phyloP scores from a whole-genome alignment of 2,888 invertebrate species.

The Pardosa pseudoannulata region DNA sequence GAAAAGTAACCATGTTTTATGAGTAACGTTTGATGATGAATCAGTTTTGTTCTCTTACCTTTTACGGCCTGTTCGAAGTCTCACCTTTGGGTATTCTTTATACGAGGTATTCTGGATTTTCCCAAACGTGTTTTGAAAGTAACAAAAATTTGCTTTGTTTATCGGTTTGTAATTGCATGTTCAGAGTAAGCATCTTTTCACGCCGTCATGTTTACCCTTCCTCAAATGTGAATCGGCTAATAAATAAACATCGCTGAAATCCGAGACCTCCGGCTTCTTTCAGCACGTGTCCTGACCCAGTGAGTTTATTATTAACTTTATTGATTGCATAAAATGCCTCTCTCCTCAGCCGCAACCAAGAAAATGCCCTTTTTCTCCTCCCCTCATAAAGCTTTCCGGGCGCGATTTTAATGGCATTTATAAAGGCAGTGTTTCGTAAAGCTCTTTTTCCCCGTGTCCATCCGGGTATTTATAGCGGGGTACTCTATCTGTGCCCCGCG shows the following conservation, averaged over 20 bases:
- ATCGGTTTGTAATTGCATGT: too few species aligned
- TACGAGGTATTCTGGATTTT: too few species aligned
- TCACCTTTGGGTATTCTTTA: too few species aligned
- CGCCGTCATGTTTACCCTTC: background rate
- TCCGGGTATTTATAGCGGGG: conserved; percentile 65
- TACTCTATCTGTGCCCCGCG: conserved; percentile 15
- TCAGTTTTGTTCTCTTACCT: too few species aligned
- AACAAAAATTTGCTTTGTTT: too few species aligned
- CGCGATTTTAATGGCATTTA: conserved; percentile 66
- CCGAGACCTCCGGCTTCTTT: background rate
- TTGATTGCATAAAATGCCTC: conserved; percentile 52
- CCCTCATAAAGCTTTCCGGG: conserved; percentile 40
- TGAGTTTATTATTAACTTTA: conserved; percentile 66
- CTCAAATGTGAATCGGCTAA: background rate
- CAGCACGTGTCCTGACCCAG: background rate
- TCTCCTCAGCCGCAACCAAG: background rate
- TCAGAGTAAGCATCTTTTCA: too few species aligned
- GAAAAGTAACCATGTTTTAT: too few species aligned
- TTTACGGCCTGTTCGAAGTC: too few species aligned
- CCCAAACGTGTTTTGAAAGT: too few species aligned
- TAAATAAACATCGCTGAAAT: background rate
- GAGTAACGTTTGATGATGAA: too few species aligned
- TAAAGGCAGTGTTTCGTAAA: conserved; percentile 19
- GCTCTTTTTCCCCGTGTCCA: conserved; percentile 37
- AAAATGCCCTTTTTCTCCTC: conserved; percentile 21